Evolutionary conservation across 2,113 vertebrate species (phyloP).

Genomic region (Sminthopsis crassicaudata): DNA sequence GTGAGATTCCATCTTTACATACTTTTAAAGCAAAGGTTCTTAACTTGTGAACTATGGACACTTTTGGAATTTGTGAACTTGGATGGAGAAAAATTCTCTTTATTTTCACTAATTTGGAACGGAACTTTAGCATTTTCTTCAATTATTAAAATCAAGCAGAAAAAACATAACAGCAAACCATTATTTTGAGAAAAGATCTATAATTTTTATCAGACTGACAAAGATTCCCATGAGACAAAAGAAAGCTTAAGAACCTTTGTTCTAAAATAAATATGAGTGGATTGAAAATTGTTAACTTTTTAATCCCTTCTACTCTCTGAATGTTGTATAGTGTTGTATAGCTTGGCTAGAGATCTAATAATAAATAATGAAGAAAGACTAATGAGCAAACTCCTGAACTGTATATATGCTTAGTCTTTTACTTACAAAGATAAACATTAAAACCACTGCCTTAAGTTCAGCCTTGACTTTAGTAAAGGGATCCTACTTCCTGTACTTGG

Average conservation of each 20-base stretch:
- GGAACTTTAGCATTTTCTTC: background rate
- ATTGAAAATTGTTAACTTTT: background rate
- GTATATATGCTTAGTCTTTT: background rate
- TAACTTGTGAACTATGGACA: background rate
- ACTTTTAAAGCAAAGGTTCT: background rate
- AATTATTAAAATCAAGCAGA: background rate
- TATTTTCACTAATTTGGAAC: background rate
- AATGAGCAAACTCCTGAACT: background rate
- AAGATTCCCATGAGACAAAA: background rate
- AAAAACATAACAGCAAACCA: background rate
- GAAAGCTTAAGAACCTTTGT: background rate
- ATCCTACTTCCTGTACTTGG: background rate
- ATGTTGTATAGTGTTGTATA: background rate
- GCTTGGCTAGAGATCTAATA: background rate
- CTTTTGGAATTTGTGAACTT: background rate
- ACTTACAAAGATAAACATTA: background rate
- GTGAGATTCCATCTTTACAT: background rate
- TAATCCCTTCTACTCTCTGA: background rate
- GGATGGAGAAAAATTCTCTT: background rate
- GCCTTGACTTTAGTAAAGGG: background rate
- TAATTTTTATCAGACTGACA: background rate
- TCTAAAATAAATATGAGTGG: background rate
- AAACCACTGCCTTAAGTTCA: background rate
- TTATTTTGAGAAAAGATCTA: background rate
- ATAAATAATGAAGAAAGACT: background rate